Evolutionary conservation across 2,888 invertebrate species (phyloP).

Genomic region (Lasioglossum pauxillum): DNA sequence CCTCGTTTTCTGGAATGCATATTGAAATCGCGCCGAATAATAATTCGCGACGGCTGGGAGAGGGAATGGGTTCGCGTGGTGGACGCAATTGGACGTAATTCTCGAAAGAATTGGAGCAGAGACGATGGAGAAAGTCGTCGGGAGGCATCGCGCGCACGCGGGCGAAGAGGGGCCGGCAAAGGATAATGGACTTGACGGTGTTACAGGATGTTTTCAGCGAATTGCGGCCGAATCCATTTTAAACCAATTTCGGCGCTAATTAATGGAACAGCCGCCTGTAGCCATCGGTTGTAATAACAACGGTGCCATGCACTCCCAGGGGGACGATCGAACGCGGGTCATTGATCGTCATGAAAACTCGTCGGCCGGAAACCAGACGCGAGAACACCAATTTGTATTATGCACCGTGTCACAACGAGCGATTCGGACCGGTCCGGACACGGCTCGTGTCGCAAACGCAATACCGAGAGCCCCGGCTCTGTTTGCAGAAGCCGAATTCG

Average conservation of each 20-base stretch:
- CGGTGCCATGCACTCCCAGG: constrained; percentile 34
- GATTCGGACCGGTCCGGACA: constrained; percentile 10
- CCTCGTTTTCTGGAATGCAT: not conserved
- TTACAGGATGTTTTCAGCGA: constrained; percentile 49
- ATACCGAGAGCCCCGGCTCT: constrained; percentile 22
- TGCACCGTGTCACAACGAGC: constrained; percentile 44
- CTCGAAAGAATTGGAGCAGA: constrained; percentile 11
- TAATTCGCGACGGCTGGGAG: not conserved
- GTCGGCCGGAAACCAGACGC: constrained; percentile 51
- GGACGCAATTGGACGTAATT: not conserved
- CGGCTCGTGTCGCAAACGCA: constrained; percentile 20
- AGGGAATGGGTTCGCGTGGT: not conserved
- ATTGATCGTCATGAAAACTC: constrained; percentile 50
- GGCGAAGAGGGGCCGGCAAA: not conserved
- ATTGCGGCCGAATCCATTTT: constrained; percentile 51
- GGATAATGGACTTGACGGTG: constrained; percentile 7
- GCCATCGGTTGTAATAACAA: constrained; percentile 55
- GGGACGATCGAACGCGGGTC: constrained; percentile 47
- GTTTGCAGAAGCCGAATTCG: constrained; percentile 42
- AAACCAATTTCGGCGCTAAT: constrained; percentile 60
- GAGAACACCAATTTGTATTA: constrained; percentile 59
- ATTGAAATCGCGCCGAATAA: constrained; percentile 11
- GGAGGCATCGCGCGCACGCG: not conserved
- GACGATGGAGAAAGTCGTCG: not conserved
- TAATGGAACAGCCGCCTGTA: constrained; percentile 40